Percentiles rank a stretch among this genome's conserved stretches.
These are phyloP conservation scores for Cinclus mexicanus DNA, from an alignment of 2,113 vertebrate species.

Conservation along the genomic window DNA sequence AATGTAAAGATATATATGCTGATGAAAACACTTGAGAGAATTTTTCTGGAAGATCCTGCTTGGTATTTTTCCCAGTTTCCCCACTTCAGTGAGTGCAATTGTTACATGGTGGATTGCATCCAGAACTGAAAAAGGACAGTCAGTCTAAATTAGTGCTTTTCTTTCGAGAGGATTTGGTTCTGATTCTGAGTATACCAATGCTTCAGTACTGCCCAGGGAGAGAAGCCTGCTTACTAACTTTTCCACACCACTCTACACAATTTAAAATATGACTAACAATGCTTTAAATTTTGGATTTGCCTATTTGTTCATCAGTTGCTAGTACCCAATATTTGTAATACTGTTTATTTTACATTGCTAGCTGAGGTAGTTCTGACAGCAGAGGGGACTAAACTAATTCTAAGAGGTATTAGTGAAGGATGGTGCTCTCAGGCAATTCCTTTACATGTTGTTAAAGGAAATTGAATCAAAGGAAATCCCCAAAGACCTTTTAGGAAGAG, in stretches of 20 bases:
- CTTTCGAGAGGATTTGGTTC: neutral
- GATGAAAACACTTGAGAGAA: neutral
- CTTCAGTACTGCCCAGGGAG: neutral
- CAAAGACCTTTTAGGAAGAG: neutral
- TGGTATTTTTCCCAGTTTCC: neutral
- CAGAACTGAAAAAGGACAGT: neutral
- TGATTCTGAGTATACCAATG: neutral
- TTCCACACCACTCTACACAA: neutral
- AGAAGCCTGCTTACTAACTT: neutral
- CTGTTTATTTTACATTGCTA: neutral
- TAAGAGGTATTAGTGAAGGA: neutral
- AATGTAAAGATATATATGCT: neutral
- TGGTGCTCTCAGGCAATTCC: neutral
- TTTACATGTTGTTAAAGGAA: neutral
- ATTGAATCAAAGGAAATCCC: slow-evolving; percentile 19
- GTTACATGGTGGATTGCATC: rapidly evolving
- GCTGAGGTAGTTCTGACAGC: neutral
- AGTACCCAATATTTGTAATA: neutral
- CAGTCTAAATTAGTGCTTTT: neutral
- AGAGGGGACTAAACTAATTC: neutral
- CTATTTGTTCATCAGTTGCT: neutral
- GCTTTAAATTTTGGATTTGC: neutral
- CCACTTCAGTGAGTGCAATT: neutral
- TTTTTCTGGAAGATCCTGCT: neutral
- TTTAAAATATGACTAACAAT: neutral